Conservation (phyloP, 2,113 vertebrate genomes). For the Vidua chalybeata region DNA sequence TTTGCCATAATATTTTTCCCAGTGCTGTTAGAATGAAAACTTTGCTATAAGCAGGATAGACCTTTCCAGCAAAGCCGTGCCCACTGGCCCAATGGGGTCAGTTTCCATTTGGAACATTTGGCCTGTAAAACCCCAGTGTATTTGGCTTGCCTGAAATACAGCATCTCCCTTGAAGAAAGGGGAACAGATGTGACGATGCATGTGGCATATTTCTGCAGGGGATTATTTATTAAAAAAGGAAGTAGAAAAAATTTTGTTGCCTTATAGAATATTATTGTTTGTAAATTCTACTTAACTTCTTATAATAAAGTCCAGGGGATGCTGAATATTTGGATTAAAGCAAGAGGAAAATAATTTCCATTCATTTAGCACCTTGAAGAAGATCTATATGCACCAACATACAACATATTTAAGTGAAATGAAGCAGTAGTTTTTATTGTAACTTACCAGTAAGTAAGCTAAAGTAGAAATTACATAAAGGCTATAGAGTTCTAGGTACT, state of each 20-base stretch:
- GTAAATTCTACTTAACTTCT: neutral
- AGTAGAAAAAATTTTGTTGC: neutral
- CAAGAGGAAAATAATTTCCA: neutral
- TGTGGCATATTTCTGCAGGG: neutral
- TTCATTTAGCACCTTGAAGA: neutral
- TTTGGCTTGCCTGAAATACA: neutral
- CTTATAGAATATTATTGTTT: neutral
- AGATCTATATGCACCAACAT: neutral
- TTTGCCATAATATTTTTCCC: neutral
- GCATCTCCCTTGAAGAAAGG: neutral
- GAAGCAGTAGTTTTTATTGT: neutral
- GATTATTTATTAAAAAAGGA: neutral
- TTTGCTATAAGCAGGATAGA: neutral
- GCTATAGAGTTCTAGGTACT: neutral
- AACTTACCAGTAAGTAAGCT: neutral
- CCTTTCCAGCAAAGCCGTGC: neutral
- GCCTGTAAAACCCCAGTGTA: neutral
- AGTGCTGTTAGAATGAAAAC: neutral
- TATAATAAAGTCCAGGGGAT: neutral
- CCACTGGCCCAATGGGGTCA: accelerated
- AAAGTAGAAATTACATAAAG: neutral
- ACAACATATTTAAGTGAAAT: neutral
- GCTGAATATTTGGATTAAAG: neutral
- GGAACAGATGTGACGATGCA: neutral
- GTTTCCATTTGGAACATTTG: neutral